These are phyloP conservation scores for Acrobasis suavella DNA, from an alignment of 2,888 invertebrate genomes.

Conservation along the genomic window DNA sequence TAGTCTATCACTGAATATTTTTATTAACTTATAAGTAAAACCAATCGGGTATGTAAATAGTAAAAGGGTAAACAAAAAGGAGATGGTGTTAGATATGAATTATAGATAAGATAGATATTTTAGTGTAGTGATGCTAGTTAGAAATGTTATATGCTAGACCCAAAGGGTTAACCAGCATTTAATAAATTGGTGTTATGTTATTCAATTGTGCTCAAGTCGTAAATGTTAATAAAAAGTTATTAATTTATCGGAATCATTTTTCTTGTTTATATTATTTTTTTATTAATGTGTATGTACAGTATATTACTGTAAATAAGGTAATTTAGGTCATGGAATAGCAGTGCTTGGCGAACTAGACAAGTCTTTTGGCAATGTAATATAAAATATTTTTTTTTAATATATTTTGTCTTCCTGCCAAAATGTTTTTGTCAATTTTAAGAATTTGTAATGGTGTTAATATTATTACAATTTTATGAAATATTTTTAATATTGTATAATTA, in stretches of 20 bases:
- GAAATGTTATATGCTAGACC: background rate
- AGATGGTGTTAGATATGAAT: conserved; percentile 2
- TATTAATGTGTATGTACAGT: conserved; percentile 40
- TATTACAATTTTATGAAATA: background rate
- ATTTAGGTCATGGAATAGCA: background rate
- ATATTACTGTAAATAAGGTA: conserved; percentile 50
- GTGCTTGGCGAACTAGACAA: no score
- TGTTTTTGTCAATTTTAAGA: no score
- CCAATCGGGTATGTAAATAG: conserved; percentile 19
- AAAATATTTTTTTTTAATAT: no score
- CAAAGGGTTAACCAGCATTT: conserved; percentile 5
- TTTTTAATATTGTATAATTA: background rate
- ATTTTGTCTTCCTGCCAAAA: no score
- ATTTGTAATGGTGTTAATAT: conserved; percentile 1
- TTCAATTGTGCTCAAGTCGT: conserved; percentile 13
- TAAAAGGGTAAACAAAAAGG: conserved; percentile 21
- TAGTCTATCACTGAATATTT: no score
- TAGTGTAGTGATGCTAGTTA: conserved; percentile 3
- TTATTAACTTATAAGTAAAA: background rate
- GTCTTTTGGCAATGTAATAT: no score
- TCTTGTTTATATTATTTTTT: background rate
- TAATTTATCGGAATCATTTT: background rate
- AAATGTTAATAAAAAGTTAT: background rate
- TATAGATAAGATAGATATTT: background rate
- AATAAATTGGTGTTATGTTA: conserved; percentile 20